Evolutionary conservation across 64 coral and sea anemone genomes (phyloP).

Genomic region (Actinia equina): DNA sequence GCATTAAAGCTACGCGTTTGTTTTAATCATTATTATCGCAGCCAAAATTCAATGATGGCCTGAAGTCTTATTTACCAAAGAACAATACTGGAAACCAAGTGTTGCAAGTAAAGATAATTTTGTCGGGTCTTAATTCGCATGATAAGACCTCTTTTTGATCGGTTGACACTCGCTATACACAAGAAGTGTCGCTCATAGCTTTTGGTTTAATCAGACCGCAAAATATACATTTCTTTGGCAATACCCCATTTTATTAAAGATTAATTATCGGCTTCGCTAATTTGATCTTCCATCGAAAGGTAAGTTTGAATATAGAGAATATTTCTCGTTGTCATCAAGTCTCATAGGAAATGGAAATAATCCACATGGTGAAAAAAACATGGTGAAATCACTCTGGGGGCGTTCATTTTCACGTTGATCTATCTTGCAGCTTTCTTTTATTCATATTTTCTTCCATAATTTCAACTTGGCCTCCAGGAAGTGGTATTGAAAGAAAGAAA

Average conservation of each 20-base stretch:
- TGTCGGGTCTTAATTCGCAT: background rate
- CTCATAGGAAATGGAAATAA: background rate
- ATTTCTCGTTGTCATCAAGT: background rate
- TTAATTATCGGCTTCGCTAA: constrained; percentile 11
- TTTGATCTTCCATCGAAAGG: background rate
- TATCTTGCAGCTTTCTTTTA: background rate
- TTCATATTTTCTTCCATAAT: background rate
- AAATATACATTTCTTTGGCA: background rate
- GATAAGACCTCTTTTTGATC: background rate
- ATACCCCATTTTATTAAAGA: background rate
- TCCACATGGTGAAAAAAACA: too few relatives aligned
- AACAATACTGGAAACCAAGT: background rate
- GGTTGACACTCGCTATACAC: background rate
- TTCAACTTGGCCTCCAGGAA: background rate
- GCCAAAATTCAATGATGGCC: constrained; percentile 7
- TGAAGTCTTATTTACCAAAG: constrained; percentile 5
- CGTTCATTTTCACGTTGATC: background rate
- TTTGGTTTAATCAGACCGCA: background rate
- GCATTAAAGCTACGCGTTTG: background rate
- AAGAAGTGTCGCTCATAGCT: background rate
- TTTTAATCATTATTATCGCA: constrained; percentile 1
- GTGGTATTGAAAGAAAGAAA: background rate
- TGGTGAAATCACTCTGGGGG: background rate
- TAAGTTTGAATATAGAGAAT: background rate
- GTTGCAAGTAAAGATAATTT: background rate